Evolutionary conservation across 2,888 invertebrate species (phyloP), one percentile per base, ranked within the genome.

Genomic region (Patella ulyssiponensis): DNA sequence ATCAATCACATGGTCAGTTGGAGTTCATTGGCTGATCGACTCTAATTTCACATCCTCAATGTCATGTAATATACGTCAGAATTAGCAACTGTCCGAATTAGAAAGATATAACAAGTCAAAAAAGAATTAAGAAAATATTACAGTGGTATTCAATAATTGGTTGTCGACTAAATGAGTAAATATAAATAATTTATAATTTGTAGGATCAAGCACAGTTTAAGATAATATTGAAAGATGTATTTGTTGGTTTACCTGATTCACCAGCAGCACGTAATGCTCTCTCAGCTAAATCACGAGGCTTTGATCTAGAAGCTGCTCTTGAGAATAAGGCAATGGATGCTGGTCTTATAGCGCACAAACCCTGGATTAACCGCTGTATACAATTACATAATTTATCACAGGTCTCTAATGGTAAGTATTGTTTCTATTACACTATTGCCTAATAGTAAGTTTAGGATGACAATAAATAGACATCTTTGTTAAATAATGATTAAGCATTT

Each of bases 361-460:
- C 89, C 4, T 91, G 91, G 91, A 82, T 91, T 5, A 86, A 86
- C 58, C 90, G 91, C 80, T 90, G 90, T 82, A 80, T 87, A 80
- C 91, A 91, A 83, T 87, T 92, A 54, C 90, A 88, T 81, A 85
- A 86, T 69, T 83, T 91, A 23, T 88, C 91, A 33, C 86, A 88
- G 76, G 89, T 90, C 33, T 90, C 91, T 79, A 88, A 89, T 83
- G 91, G 91, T 91, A 79, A 80, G 85, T 69, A 27, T 52, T 12
- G 14, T 64, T 52, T 15, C 17, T 11, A 33, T 3, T 17, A 23
- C 1, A 20, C 9, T 23, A 12, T 54, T 3, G 3, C 7, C 7
- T 44, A 7, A 17, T 17, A 72, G 23, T 17, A 20, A 27, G 74
- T 69, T 5, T 15, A 72, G 5, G n/a, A 17, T 9, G 44, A 44